Base-by-base conservation (phyloP, 2,113 vertebrate genomes). In the Nothocercus nigrocapillus region DNA sequence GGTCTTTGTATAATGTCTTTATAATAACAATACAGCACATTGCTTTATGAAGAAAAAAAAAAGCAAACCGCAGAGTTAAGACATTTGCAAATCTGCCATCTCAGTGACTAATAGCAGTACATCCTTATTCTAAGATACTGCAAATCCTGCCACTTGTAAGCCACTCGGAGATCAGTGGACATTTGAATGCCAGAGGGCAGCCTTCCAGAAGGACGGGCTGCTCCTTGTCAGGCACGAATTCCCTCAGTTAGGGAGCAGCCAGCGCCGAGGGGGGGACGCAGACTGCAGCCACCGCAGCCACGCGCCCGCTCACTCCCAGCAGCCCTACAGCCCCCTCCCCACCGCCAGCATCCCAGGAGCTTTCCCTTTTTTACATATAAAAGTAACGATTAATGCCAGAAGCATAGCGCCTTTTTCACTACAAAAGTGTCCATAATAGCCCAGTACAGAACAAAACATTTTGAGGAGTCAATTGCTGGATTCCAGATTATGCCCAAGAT, bases 371-470 rank as follows among this genome's bases (percentile, higher is more conserved):
- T 19, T 8, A 47, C 47, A 11, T 2, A 9, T 2, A 8, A 32
- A 32, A 66, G 16, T 18, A 32, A 91, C 1, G 2, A 67, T 17
- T 44, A 11, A n/a, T 5, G 5, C 16, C 36, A 47, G 22, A 59
- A 53, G 11, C 11, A 42, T 2, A 59, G 40, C 5, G 32, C 15
- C 40, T 45, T 0, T 20, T 38, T 54, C 20, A 25, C 2, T 2
- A 1, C 3, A 38, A 4, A 24, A 58, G 1, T 18, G 3, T 15
- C 58, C 61, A 27, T 8, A 21, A 11, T 3, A 53, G n/a, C 5
- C 22, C 27, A 54, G 21, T 1, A 11, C 1, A 32, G 5, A 68
- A 63, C 49, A 25, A 51, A 22, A 63, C 30, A 19, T 25, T 32
- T 18, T 38, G 13, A 3, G 11, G 24, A 44, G 15, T 27, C 45